Conservation (phyloP, 2,113 vertebrate species). For the Calypte anna region DNA sequence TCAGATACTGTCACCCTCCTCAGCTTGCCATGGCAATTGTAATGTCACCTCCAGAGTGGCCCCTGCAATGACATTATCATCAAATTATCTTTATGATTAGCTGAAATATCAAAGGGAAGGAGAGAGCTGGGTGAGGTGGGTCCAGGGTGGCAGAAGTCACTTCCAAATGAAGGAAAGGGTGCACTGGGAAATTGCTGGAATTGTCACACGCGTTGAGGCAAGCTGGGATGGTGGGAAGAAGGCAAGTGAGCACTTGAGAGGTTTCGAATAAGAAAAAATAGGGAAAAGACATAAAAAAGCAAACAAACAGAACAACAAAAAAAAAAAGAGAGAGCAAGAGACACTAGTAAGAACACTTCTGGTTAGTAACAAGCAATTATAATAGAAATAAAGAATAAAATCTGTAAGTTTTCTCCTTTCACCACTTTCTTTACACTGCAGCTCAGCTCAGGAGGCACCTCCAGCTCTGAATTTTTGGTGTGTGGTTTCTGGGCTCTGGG, state of each 20-base stretch:
- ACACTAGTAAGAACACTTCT: neutral
- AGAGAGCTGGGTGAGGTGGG: neutral
- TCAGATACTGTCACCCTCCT: neutral
- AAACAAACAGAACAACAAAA: no score
- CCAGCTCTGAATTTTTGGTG: neutral
- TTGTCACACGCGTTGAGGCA: rapidly evolving
- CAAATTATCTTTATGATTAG: neutral
- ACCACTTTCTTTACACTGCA: rapidly evolving
- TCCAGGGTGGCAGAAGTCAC: neutral
- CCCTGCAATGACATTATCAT: neutral
- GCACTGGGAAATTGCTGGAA: neutral
- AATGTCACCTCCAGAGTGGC: neutral
- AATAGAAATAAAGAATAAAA: neutral
- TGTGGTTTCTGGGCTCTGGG: neutral
- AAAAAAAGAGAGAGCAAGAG: no score
- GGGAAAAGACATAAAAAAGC: neutral
- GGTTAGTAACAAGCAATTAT: neutral
- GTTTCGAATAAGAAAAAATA: neutral
- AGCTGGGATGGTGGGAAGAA: neutral
- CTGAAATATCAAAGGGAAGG: neutral
- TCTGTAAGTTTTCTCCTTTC: neutral
- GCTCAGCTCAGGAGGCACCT: neutral
- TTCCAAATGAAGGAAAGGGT: neutral
- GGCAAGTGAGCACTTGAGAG: neutral
- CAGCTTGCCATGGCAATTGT: neutral